Evolutionary conservation across 2,113 vertebrate genomes (phyloP).

Genomic region (Zosterops pallidus): DNA sequence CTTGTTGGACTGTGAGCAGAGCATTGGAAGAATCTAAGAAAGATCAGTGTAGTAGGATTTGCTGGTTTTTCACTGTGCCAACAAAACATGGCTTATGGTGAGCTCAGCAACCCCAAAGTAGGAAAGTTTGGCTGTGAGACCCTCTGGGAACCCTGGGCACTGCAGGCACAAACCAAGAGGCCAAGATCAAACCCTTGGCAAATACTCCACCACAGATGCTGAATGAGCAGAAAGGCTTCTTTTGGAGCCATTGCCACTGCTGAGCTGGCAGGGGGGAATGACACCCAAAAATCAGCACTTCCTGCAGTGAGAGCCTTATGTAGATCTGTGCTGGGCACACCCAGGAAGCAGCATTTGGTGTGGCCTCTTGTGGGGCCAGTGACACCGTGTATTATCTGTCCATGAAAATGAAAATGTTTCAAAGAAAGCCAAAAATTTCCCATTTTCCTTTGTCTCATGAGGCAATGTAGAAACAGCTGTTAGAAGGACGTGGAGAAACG

Average conservation of each 20-base stretch:
- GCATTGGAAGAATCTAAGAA: background rate
- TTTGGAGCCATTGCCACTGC: background rate
- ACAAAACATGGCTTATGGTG: background rate
- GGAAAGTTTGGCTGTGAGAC: background rate
- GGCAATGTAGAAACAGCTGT: rapidly evolving
- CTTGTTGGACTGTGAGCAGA: background rate
- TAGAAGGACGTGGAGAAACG: background rate
- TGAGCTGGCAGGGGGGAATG: background rate
- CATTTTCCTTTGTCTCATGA: background rate
- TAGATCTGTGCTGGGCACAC: background rate
- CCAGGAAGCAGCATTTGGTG: background rate
- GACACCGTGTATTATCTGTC: rapidly evolving
- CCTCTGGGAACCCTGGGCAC: background rate
- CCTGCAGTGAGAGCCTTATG: background rate
- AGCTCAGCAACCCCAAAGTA: background rate
- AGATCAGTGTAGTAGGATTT: background rate
- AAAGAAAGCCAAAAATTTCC: background rate
- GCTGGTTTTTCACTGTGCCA: rapidly evolving
- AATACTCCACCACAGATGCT: background rate
- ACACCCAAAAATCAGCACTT: background rate
- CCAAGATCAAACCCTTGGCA: background rate
- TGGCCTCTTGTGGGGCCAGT: background rate
- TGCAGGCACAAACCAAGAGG: background rate
- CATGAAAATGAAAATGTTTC: background rate
- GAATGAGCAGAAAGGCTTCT: background rate